Percentiles rank a stretch among this genome's conserved stretches.
phyloP scores from a whole-genome alignment of 1,140 invertebrate species.

The Drosophila biarmipes region DNA sequence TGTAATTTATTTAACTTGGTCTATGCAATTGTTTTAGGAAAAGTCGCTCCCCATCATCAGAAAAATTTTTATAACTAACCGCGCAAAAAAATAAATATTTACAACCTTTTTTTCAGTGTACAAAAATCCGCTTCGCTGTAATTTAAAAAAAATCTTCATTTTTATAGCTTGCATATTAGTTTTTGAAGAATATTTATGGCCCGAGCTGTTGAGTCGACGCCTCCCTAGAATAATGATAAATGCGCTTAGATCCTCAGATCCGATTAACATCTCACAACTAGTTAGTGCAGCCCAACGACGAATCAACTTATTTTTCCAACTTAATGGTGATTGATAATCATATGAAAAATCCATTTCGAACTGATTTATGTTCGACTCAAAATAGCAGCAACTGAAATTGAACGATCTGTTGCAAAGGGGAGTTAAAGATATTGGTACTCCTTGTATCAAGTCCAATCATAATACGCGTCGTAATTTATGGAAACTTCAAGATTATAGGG shows the following conservation, averaged over 20 bases:
- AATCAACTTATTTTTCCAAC: slow-evolving; percentile 48
- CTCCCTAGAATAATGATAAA: slow-evolving; percentile 59
- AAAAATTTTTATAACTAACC: background rate
- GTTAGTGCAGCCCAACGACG: slow-evolving; percentile 33
- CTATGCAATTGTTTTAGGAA: background rate
- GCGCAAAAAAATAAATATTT: background rate
- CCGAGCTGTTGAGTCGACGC: slow-evolving; percentile 53
- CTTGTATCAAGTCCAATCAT: slow-evolving; percentile 11
- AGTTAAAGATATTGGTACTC: background rate
- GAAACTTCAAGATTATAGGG: background rate
- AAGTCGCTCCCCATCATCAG: background rate
- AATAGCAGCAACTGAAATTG: slow-evolving; percentile 25
- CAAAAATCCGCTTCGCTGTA: slow-evolving; percentile 26
- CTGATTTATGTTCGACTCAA: slow-evolving; percentile 38
- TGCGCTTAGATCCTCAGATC: slow-evolving; percentile 31
- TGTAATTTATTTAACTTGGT: background rate
- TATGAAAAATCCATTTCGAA: slow-evolving; percentile 40
- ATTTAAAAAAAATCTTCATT: slow-evolving; percentile 45
- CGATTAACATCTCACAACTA: slow-evolving; percentile 59
- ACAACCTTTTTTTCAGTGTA: slow-evolving; percentile 3
- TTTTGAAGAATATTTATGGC: slow-evolving; percentile 50
- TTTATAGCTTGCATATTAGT: slow-evolving; percentile 46
- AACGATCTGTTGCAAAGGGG: slow-evolving; percentile 10
- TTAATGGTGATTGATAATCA: slow-evolving; percentile 60
- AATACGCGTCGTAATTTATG: slow-evolving; percentile 15